Conservation (phyloP, 53 echinoderm and acorn worm genomes). For the Echinarachnius parma region DNA sequence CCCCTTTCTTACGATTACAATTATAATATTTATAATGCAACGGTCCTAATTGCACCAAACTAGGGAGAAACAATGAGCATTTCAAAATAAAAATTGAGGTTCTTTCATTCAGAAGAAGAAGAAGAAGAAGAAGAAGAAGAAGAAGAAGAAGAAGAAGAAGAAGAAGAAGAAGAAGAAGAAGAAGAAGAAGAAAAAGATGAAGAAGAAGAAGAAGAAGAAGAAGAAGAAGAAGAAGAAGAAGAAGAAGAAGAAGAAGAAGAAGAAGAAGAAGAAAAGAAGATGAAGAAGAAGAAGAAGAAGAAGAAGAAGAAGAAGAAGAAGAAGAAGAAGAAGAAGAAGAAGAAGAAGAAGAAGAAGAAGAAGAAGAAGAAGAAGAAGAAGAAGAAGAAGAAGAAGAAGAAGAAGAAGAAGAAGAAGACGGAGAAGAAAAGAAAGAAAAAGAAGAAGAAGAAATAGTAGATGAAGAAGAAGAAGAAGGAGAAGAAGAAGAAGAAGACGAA, state of each 20-base stretch:
- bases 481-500: too few species aligned
- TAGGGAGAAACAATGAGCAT: too few species aligned
- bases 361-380: not conserved
- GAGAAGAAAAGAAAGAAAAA: not conserved
- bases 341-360: not conserved
- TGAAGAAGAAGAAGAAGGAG: not conserved
- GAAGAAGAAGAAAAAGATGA: not conserved
- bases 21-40: too few species aligned
- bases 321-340: not conserved
- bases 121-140: not conserved
- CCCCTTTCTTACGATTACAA: too few species aligned
- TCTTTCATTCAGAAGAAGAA: not conserved
- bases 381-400: not conserved
- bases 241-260: not conserved
- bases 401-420: too few species aligned
- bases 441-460: too few species aligned
- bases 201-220: not conserved
- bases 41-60: too few species aligned
- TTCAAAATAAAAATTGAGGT: not conserved
- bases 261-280: not conserved
- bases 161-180: not conserved
- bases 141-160: not conserved
- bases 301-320: not conserved
- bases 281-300: not conserved
- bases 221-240: not conserved